Base-by-base conservation (phyloP, 2,888 invertebrate genomes). In the Leptinotarsa rubiginosa region DNA sequence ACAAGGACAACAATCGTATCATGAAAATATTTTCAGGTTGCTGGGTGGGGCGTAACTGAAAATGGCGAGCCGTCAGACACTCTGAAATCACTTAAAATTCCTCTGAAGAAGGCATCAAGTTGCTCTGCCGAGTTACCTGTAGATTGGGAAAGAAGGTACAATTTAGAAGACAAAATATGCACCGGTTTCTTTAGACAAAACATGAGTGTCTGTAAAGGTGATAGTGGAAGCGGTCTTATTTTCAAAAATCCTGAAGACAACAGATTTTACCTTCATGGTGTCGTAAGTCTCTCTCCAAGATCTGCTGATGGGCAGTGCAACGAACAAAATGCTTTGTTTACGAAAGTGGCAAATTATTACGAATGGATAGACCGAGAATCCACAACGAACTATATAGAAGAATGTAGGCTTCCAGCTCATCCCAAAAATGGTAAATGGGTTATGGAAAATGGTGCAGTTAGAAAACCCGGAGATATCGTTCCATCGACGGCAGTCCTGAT, bases 111-210 rank as follows among this genome's bases (percentile, higher is more conserved):
- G 7, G 69, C 74, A 65, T 41, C 70, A 2, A 72, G 65, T 3
- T 79, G 79, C 47, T 74, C 73, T n/a, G 50, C 65, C 22, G 79
- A 79, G 64, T 70, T 79, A 3, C 78, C 78, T 1, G 12, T 10
- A 3, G 77, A 78, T 10, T 79, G 76, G 74, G 75, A 70, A 13
- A 70, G 75, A 59, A 76, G 73, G 68, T 79, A 77, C 65, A 65
- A 75, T 65, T 66, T 77, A 47, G 56, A 73, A 12, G 79, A 78
- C 72, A 79, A 79, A 74, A 78, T 79, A n/a, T 79, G 79, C 49
- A 75, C 77, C 0, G 79, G 79, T 41, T 77, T 78, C 65, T 66
- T 69, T 4, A 66, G 72, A 16, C 52, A 62, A 31, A 79, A 74
- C 49, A 75, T 72, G 22, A 77, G 78, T 22, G 76, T 79, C 0